phyloP scores from a whole-genome alignment of 2,797 vertebrate genomes.

The Premnoplex brunnescens region DNA sequence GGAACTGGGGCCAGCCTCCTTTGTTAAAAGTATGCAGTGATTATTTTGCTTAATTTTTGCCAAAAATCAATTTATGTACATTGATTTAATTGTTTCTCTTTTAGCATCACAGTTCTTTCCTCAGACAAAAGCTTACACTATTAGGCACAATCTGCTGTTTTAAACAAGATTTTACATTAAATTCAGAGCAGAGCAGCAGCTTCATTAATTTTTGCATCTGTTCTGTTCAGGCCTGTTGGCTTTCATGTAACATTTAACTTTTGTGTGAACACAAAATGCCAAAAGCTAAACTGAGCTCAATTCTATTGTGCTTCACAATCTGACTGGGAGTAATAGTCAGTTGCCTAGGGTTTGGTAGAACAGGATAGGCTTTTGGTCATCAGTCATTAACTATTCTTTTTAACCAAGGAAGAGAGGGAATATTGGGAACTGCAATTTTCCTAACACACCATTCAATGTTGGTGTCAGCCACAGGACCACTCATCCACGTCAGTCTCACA shows the following conservation, averaged over 20 bases:
- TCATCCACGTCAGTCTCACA: neutral
- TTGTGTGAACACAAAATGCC: neutral
- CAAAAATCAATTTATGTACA: neutral
- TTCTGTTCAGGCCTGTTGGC: neutral
- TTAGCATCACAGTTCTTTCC: neutral
- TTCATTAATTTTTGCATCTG: slow-evolving; percentile 54
- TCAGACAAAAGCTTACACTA: neutral
- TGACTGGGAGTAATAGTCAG: neutral
- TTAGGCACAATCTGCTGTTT: slow-evolving; percentile 37
- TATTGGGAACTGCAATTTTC: neutral
- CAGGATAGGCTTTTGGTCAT: neutral
- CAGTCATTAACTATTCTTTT: neutral
- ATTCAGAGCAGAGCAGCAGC: slow-evolving; percentile 24
- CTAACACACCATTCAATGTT: rapidly evolving
- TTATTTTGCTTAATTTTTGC: neutral
- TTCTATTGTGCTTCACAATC: neutral
- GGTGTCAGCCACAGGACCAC: neutral
- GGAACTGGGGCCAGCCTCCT: neutral
- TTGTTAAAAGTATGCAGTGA: neutral
- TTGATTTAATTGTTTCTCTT: neutral
- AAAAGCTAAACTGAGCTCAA: slow-evolving; percentile 11
- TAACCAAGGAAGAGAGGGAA: neutral
- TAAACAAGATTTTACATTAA: slow-evolving; percentile 21
- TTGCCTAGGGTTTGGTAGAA: neutral
- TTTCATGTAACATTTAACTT: slow-evolving; percentile 39